Base-by-base conservation (phyloP, 2,888 invertebrate genomes). In the Uloborus plumipes region DNA sequence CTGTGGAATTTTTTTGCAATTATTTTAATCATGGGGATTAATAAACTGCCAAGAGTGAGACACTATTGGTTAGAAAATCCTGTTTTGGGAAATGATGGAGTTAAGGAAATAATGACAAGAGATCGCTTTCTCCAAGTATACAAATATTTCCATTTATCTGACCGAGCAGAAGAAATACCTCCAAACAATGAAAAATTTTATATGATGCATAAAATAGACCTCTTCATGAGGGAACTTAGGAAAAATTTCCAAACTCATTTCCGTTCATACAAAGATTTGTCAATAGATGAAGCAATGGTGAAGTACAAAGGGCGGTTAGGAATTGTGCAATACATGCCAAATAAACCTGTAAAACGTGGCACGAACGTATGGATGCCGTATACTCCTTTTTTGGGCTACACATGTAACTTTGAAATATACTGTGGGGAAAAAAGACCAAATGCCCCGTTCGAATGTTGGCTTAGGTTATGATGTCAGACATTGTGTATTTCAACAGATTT, bases 171-270 rank as follows among this genome's bases (percentile, higher is more conserved):
- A 22, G 67, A 50, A 67, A 16, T n/a, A n/a, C n/a, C 51, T 15
- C 39, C 16, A 67, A 49, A 50, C 13, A 18, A 50, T 67, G 26
- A 22, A 13, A 50, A 67, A 20, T 67, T 13, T 14, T 22, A 67
- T 50, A n/a, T 67, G 53, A 18, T 67, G 51, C 67, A 67, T 51
- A 67, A 67, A 67, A 20, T 67, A 6, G 67, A 50, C 2, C 67
- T 51, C 7, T 67, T 67, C 16, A 67, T 67, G 67, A 22, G 13
- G 6, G 22, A 22, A 14, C 26, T 67, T 15, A 50, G 26, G 20
- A 16, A 18, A 20, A 67, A 67, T 22, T 67, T 22, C 14, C 50
- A 18, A 67, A 50, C 18, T 14, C 20, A 67, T 18, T 22, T 67
- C 51, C 13, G 18, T n/a, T 22, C 50, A 7, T 51, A 22, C 20